These are phyloP conservation scores for Papilio elwesi DNA, from an alignment of 2,888 invertebrate species.

Conservation along the genomic window DNA sequence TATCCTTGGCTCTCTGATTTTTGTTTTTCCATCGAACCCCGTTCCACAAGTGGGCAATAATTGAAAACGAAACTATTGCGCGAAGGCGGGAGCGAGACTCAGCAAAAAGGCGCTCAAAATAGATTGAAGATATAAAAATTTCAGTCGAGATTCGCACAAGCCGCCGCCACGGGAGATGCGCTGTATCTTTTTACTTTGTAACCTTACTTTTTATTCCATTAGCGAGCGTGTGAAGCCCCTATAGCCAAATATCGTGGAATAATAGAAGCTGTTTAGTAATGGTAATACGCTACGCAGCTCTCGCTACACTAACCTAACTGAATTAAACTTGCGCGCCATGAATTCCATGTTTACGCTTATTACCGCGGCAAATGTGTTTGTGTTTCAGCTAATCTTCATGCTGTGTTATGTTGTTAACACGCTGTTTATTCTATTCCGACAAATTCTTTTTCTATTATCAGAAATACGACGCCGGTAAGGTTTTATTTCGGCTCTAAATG, in stretches of 20 bases:
- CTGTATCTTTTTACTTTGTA: constrained; percentile 83
- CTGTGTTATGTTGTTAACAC: constrained; percentile 45
- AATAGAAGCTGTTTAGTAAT: constrained; percentile 83
- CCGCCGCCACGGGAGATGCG: constrained; percentile 78
- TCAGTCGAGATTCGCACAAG: constrained; percentile 82
- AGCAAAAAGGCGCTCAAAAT: constrained; percentile 81
- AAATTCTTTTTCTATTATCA: constrained; percentile 42
- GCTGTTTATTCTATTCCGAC: constrained; percentile 40
- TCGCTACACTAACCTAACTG: constrained; percentile 70
- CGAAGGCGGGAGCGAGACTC: constrained; percentile 78
- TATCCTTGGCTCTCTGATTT: constrained; percentile 75
- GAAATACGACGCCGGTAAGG: constrained; percentile 4
- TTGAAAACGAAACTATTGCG: constrained; percentile 83
- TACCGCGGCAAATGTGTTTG: constrained; percentile 59
- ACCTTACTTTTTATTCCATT: constrained; percentile 85
- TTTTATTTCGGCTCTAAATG: constrained; percentile 10
- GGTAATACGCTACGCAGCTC: constrained; percentile 78
- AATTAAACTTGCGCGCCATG: constrained; percentile 73
- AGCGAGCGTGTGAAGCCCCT: constrained; percentile 80
- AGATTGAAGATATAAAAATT: constrained; percentile 84
- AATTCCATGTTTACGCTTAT: constrained; percentile 70
- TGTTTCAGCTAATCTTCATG: constrained; percentile 58
- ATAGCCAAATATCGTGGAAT: constrained; percentile 82
- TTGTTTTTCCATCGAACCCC: constrained; percentile 79
- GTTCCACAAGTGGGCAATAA: constrained; percentile 85